Evolutionary conservation across 2,113 vertebrate genomes (phyloP).

Genomic region (Megaceryle maxima): DNA sequence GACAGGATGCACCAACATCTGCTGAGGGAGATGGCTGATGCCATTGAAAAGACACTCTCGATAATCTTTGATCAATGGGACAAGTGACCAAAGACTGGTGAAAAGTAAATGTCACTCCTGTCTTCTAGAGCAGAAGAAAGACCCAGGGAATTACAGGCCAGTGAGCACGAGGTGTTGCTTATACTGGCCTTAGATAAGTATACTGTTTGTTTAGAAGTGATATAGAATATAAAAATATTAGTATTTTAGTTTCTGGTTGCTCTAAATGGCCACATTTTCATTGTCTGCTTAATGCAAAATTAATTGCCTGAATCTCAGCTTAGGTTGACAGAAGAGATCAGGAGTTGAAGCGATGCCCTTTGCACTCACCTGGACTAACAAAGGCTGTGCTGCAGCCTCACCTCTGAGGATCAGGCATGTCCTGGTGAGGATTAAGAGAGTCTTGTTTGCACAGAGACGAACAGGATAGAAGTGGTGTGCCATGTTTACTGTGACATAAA

Average conservation of each 20-base stretch:
- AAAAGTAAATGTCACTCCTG: background rate
- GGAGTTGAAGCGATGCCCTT: background rate
- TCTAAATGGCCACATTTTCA: background rate
- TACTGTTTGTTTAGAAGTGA: background rate
- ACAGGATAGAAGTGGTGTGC: background rate
- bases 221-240: background rate
- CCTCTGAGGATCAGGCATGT: background rate
- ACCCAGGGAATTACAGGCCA: background rate
- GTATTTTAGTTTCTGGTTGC: background rate
- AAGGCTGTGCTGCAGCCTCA: background rate
- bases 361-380: background rate
- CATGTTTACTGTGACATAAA: background rate
- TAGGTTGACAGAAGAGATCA: background rate
- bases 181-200: background rate
- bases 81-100: background rate
- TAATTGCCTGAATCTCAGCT: background rate
- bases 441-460: background rate
- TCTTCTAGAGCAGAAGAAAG: background rate
- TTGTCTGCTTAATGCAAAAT: background rate
- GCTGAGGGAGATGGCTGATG: background rate
- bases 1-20: accelerated
- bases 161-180: background rate
- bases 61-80: background rate
- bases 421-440: background rate
- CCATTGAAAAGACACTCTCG: background rate